A percentile compares a stretch with the other conserved stretches of the same genome.
Conservation (phyloP, 2,888 invertebrate species). For the Blastobasis lacticolella region DNA sequence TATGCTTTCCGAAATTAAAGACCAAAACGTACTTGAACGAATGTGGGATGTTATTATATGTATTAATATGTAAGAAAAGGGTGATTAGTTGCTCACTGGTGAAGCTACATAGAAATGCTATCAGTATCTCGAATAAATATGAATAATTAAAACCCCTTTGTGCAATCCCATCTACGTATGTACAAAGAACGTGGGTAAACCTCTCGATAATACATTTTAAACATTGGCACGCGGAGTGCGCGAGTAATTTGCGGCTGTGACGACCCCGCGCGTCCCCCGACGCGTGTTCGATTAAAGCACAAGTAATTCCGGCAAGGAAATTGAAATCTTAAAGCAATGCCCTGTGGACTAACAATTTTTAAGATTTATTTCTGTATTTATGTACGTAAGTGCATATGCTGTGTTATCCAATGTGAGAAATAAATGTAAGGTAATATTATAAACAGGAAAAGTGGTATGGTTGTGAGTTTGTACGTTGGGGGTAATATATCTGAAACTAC, state of each 20-base stretch:
- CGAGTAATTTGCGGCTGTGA: conserved; percentile 67
- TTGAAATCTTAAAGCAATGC: conserved; percentile 73
- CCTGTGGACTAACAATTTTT: conserved; percentile 61
- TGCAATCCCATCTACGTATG: conserved; percentile 31
- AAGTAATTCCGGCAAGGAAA: conserved; percentile 74
- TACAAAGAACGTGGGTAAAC: conserved; percentile 32
- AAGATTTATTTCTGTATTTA: conserved; percentile 3
- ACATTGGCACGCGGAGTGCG: conserved; percentile 60
- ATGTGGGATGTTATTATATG: no score
- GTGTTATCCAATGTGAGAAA: not conserved
- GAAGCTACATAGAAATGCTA: no score
- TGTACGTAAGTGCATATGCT: not conserved
- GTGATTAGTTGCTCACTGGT: no score
- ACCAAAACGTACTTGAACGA: no score
- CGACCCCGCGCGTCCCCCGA: conserved; percentile 48
- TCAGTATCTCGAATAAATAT: not conserved
- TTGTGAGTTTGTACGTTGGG: no score
- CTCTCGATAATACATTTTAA: conserved; percentile 62
- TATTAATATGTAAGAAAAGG: no score
- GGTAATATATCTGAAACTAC: no score
- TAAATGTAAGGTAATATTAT: no score
- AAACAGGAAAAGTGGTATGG: no score
- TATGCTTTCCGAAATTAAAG: not conserved
- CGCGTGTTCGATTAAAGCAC: conserved; percentile 72
- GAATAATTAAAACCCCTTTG: conserved; percentile 44